These are phyloP conservation scores for Heterotilapia buettikoferi DNA, from an alignment of 2,113 vertebrate species.

Conservation along the genomic window DNA sequence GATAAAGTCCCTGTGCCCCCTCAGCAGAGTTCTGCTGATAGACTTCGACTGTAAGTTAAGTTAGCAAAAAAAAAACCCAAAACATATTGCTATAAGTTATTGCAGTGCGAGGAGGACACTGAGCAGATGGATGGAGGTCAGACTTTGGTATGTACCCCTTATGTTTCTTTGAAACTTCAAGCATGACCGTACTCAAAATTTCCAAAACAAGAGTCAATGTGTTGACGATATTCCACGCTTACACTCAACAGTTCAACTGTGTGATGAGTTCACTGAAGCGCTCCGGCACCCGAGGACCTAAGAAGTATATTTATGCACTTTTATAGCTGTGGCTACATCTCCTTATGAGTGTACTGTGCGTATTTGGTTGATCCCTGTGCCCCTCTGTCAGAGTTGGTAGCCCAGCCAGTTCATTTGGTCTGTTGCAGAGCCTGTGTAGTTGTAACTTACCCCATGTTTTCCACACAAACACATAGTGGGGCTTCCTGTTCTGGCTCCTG, in stretches of 20 bases:
- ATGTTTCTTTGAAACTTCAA: background rate
- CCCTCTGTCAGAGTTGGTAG: background rate
- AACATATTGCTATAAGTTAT: background rate
- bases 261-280: background rate
- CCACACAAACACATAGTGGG: conserved; percentile 88
- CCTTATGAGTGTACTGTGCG: background rate
- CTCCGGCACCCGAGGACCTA: background rate
- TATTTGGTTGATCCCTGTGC: background rate
- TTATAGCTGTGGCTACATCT: background rate
- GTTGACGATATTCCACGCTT: background rate
- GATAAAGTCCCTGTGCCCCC: background rate
- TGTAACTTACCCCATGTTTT: conserved; percentile 82
- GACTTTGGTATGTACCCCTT: background rate
- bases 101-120: background rate
- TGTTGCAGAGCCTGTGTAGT: background rate
- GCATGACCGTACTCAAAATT: background rate
- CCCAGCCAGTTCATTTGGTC: background rate
- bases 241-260: background rate
- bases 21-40: background rate
- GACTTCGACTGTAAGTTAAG: background rate
- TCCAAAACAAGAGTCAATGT: background rate
- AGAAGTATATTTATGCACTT: background rate
- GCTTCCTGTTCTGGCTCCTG: conserved; percentile 49
- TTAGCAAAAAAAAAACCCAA: background rate
- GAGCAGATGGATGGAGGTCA: background rate